These are phyloP conservation scores for Nyleta sp. DNA, from an alignment of 2,888 invertebrate species.

Conservation along the genomic window DNA sequence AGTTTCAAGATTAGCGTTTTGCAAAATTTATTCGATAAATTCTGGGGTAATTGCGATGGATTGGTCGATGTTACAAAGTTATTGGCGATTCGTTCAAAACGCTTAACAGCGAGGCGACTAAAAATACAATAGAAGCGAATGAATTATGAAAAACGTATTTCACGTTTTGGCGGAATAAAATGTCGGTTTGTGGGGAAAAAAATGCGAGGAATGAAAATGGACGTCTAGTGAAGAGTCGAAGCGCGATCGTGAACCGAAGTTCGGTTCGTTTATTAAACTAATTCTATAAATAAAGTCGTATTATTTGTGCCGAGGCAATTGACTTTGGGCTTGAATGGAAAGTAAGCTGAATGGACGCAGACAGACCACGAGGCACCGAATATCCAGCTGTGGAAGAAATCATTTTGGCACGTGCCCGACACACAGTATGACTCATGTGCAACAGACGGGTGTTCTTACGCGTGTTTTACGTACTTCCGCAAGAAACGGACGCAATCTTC, in stretches of 20 bases:
- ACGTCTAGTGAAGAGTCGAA: too few species aligned
- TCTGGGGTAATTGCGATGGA: not conserved
- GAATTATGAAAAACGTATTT: too few species aligned
- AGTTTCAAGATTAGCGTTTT: slow-evolving; percentile 11
- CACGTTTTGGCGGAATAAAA: too few species aligned
- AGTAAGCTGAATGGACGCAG: not conserved
- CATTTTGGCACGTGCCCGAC: slow-evolving; percentile 11
- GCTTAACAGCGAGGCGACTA: too few species aligned
- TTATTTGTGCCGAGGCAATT: not conserved
- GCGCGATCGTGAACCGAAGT: too few species aligned
- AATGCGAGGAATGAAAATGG: too few species aligned
- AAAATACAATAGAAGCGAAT: not conserved
- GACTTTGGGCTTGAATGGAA: not conserved
- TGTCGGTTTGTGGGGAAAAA: too few species aligned
- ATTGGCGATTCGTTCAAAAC: too few species aligned
- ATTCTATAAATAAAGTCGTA: too few species aligned
- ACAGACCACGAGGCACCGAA: too few species aligned
- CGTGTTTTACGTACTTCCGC: not conserved
- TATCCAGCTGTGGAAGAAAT: not conserved
- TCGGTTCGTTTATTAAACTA: too few species aligned
- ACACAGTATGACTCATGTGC: not conserved
- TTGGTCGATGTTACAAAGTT: not conserved
- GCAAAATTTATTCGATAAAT: slow-evolving; percentile 23
- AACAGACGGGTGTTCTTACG: not conserved
- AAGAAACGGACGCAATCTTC: not conserved